Conservation (phyloP, 2,797 vertebrate genomes). For the Sebastes wilsoni region DNA sequence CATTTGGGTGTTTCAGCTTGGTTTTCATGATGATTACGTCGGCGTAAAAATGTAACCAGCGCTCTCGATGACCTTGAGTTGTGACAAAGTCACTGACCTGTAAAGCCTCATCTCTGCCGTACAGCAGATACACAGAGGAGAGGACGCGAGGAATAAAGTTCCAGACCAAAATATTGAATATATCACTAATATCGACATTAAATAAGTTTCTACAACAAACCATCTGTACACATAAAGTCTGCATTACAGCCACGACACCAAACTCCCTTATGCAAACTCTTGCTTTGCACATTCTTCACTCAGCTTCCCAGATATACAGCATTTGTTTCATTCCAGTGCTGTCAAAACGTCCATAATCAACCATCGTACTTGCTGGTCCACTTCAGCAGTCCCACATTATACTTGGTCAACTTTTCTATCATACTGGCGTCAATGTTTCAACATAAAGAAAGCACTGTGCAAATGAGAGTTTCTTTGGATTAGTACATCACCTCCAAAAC, state of each 20-base stretch:
- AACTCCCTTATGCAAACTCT: conserved; percentile 3
- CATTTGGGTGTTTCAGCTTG: conserved; percentile 29
- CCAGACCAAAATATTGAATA: conserved; percentile 19
- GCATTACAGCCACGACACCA: background rate
- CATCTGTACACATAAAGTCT: conserved; percentile 14
- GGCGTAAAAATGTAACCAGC: conserved; percentile 47
- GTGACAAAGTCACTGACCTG: conserved; percentile 1
- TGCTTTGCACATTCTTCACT: conserved; percentile 12
- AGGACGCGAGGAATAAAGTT: background rate
- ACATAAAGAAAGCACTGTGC: conserved; percentile 56
- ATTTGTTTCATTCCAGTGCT: conserved; percentile 29
- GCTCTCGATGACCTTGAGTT: conserved; percentile 26
- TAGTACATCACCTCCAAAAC: conserved; percentile 64
- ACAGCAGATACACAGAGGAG: conserved; percentile 23
- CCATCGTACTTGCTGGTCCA: background rate
- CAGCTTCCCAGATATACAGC: conserved; percentile 6
- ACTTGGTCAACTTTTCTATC: background rate
- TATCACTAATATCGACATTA: conserved; percentile 11
- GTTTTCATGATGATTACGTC: conserved; percentile 26
- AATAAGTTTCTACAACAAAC: conserved; percentile 30
- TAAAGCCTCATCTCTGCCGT: conserved; percentile 21
- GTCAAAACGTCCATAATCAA: background rate
- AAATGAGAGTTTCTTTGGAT: conserved; percentile 78
- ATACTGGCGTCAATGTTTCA: conserved; percentile 20
- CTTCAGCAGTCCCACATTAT: conserved; percentile 14